phyloP scores from a whole-genome alignment of 2,113 vertebrate species.

The Limnothrissa miodon region DNA sequence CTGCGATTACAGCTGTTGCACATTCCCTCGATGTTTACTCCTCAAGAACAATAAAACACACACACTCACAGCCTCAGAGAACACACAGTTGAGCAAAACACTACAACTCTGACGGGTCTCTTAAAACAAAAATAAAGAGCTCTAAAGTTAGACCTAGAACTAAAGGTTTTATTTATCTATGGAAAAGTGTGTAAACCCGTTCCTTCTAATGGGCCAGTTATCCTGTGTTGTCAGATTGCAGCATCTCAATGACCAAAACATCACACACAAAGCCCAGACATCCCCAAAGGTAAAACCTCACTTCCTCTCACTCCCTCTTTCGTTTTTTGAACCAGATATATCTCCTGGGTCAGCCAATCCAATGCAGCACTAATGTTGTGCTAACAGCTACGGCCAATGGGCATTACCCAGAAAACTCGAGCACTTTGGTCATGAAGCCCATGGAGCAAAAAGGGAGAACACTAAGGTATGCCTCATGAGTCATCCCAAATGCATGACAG shows the following conservation, averaged over 20 bases:
- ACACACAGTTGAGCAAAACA: not conserved
- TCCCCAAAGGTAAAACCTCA: too few relatives aligned
- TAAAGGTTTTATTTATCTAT: too few relatives aligned
- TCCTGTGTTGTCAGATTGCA: not conserved
- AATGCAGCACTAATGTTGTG: too few relatives aligned
- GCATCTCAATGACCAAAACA: not conserved
- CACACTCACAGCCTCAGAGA: not conserved
- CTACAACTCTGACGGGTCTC: not conserved
- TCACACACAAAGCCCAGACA: too few relatives aligned
- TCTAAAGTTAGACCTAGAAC: too few relatives aligned
- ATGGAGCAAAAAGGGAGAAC: not conserved
- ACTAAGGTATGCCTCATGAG: not conserved
- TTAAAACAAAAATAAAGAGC: not conserved
- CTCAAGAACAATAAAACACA: not conserved
- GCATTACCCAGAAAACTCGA: too few relatives aligned
- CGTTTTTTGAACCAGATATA: too few relatives aligned
- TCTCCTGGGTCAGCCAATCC: too few relatives aligned
- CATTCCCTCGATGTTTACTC: not conserved
- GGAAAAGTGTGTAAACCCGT: not conserved
- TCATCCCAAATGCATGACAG: not conserved
- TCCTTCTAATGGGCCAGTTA: not conserved
- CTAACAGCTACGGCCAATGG: too few relatives aligned
- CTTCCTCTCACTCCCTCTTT: too few relatives aligned
- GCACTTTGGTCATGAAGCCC: not conserved
- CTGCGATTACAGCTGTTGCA: not conserved